Percentiles rank a stretch among this genome's conserved stretches.
Conservation (phyloP, 2,888 invertebrate species). For the Pinctada fucata region DNA sequence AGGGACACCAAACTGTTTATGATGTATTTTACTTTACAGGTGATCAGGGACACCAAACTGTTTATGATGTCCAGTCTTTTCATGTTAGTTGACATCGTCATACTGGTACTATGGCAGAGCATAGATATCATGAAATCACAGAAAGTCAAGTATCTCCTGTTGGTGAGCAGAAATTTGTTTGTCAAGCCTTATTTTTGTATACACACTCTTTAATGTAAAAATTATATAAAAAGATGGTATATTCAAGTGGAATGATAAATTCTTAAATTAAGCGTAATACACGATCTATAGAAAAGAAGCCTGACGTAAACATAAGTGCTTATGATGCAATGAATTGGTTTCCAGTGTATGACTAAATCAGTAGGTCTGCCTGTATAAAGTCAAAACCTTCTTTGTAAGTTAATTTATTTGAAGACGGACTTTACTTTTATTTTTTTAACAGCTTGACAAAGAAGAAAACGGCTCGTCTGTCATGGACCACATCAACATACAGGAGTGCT, state of each 20-base stretch:
- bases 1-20: conserved; percentile 59
- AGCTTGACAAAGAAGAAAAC: conserved; percentile 7
- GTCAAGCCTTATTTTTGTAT: too few relatives aligned
- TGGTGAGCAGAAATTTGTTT: conserved; percentile 5
- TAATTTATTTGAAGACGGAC: too few relatives aligned
- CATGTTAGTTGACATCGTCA: conserved; percentile 56
- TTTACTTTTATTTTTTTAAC: conserved; percentile 1
- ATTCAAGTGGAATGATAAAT: too few relatives aligned
- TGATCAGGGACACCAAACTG: conserved; percentile 62
- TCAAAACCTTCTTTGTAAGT: too few relatives aligned
- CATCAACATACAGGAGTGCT: conserved; percentile 47
- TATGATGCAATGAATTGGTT: too few relatives aligned
- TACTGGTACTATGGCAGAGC: conserved; percentile 61
- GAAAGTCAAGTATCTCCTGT: conserved; percentile 17
- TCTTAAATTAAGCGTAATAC: too few relatives aligned
- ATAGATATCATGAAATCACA: conserved; percentile 59
- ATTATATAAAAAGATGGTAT: too few relatives aligned
- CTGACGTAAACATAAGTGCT: too few relatives aligned
- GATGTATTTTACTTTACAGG: conserved; percentile 59
- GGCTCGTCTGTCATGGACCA: neutral
- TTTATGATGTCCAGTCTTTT: conserved; percentile 53
- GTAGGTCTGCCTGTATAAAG: too few relatives aligned
- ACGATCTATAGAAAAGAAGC: too few relatives aligned
- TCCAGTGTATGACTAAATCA: too few relatives aligned
- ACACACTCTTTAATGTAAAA: too few relatives aligned